Evolutionary conservation across 2,888 invertebrate species (phyloP).

Genomic region (Corbicula japonica): DNA sequence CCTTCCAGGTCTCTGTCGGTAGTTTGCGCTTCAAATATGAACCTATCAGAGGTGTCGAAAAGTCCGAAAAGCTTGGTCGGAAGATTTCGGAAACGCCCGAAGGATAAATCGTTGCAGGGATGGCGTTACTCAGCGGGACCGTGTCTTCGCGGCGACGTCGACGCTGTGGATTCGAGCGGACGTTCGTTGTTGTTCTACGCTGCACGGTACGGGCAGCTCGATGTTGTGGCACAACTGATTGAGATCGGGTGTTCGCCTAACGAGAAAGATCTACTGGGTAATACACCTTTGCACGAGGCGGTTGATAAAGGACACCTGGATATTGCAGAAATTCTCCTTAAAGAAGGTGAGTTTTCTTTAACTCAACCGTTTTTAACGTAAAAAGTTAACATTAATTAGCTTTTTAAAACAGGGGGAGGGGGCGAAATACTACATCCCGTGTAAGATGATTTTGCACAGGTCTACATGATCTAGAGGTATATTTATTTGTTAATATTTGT

Average conservation of each 20-base stretch:
- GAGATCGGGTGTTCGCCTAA: conserved; percentile 60
- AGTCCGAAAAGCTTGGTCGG: background rate
- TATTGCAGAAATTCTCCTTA: conserved; percentile 52
- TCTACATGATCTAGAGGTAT: no score
- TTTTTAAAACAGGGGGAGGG: no score
- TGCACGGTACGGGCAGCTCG: no score
- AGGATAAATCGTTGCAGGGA: background rate
- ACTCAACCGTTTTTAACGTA: background rate
- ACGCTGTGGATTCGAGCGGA: conserved; percentile 56
- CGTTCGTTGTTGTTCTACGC: conserved; percentile 63
- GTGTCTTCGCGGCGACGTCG: conserved; percentile 47
- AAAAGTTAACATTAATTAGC: no score
- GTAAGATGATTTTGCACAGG: no score
- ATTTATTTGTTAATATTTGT: no score
- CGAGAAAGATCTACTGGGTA: conserved; percentile 51
- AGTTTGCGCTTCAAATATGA: background rate
- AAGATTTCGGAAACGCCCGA: conserved; percentile 5
- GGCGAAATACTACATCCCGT: no score
- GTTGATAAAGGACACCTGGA: conserved; percentile 55
- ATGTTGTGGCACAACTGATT: conserved; percentile 64
- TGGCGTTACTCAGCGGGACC: conserved; percentile 9
- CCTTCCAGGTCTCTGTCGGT: background rate
- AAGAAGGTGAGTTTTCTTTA: conserved; percentile 60
- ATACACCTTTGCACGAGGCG: conserved; percentile 66
- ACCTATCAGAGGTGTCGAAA: background rate